Base-by-base conservation (phyloP, 2,113 vertebrate species). In the Nothoprocta pentlandii region DNA sequence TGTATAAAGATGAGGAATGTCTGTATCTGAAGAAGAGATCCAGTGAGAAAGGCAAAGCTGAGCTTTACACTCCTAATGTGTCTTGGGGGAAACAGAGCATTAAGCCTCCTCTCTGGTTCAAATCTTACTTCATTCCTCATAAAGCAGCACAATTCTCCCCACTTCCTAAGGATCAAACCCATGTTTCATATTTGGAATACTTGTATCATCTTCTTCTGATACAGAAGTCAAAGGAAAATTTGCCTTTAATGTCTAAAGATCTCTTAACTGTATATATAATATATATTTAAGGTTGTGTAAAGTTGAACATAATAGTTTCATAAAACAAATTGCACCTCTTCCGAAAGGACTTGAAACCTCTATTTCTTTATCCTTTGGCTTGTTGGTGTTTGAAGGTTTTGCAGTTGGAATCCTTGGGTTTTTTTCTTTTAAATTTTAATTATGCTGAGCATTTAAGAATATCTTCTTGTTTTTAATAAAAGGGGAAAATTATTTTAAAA, bases 291-390 rank as follows among this genome's bases (percentile, higher is more conserved):
- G n/a, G 92, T 78, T 87, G 89, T 94, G 95, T 97, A 95, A 97
- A 96, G 96, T 95, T 97, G 85, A 94, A 93, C 88, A 85, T 88
- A 87, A 63, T 85, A 62, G 82, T 94, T 97, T 97, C 95, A 91
- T 95, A 88, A 85, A 59, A 69, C 39, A 79, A 87, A 53, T 41
- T 92, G 93, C 90, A 85, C 63, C 53, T 85, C 93, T 95, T 92
- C 77, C 93, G 94, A 96, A 91, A 63, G 3, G 0, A 54, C 80
- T 94, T 64, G 6, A 41, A 70, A 63, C 51, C 47, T 79, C 61
- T 85, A 39, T 39, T 92, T 86, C 83, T 64, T 82, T 71, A 68
- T 74, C 80, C 70, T 90, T 94, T 70, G 90, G 61, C 82, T 94
- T 85, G 53, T 89, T 85, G 74, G 92, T 81, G 89, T 85, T 46